phyloP scores from a whole-genome alignment of 1,140 invertebrate species.

The Penaeus japonicus region DNA sequence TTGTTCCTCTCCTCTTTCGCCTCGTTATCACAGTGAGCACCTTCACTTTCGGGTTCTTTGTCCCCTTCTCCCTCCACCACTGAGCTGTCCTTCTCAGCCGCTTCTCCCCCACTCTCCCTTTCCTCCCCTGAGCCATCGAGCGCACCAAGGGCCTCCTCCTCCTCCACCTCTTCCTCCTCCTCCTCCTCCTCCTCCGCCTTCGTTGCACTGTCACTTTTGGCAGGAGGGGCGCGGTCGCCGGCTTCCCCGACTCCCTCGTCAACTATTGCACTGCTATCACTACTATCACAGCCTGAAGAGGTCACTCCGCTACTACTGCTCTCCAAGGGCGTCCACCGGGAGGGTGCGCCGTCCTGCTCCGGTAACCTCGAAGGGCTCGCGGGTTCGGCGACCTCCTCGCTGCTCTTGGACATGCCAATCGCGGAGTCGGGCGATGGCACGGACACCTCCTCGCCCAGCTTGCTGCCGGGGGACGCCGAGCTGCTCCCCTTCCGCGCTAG shows the following conservation, averaged over 20 bases:
- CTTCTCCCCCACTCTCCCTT: not conserved
- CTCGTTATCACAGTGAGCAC: not conserved
- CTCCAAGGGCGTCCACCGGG: slow-evolving; percentile 22
- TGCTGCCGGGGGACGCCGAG: not conserved
- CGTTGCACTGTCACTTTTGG: slow-evolving; percentile 29
- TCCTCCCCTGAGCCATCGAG: not conserved
- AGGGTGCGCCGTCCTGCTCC: not conserved
- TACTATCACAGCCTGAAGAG: slow-evolving; percentile 46
- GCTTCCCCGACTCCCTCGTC: slow-evolving; percentile 22
- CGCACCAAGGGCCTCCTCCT: not conserved
- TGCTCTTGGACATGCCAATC: slow-evolving; percentile 47
- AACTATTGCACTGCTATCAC: slow-evolving; percentile 53
- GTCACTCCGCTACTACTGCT: slow-evolving; percentile 45
- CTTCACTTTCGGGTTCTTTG: not conserved
- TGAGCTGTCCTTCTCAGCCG: slow-evolving; percentile 9
- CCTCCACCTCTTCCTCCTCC: slow-evolving; percentile 38
- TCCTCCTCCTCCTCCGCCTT: slow-evolving; percentile 3
- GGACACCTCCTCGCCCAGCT: not conserved
- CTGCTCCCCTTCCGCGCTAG: not conserved
- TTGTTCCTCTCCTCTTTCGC: not conserved
- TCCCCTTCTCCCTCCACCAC: not conserved
- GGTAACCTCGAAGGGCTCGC: slow-evolving; percentile 16
- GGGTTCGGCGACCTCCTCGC: slow-evolving; percentile 40
- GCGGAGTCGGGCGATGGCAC: slow-evolving; percentile 44
- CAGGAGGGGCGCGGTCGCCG: not conserved